Conservation (phyloP, 2,113 vertebrate species). For the Phylloscopus whistleri region DNA sequence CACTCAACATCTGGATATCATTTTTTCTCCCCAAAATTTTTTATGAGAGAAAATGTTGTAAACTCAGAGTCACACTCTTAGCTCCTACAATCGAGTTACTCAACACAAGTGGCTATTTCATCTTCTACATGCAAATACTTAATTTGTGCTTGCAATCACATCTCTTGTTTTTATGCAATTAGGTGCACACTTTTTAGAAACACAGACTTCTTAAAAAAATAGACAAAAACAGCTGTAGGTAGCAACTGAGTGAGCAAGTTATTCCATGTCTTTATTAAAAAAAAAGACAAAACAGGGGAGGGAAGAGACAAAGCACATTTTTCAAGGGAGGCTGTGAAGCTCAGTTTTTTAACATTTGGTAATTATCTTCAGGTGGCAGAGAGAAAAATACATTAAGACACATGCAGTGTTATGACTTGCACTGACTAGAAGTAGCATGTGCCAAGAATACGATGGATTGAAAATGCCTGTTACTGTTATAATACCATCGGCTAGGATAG, state of each 20-base stretch:
- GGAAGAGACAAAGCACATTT: not conserved
- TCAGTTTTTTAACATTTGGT: conserved; percentile 21
- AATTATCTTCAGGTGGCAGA: conserved; percentile 3
- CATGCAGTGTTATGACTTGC: not conserved
- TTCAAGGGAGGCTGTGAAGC: not conserved
- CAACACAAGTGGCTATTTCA: not conserved
- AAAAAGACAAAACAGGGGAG: not conserved
- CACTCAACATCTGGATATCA: not conserved
- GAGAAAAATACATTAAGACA: not conserved
- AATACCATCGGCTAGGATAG: conserved; percentile 36
- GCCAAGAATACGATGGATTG: conserved; percentile 37
- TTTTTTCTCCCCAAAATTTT: not conserved
- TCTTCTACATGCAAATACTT: not conserved
- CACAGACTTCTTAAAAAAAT: not conserved
- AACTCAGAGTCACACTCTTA: not conserved
- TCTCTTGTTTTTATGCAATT: not conserved
- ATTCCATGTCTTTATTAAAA: not conserved
- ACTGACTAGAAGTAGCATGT: conserved; percentile 14
- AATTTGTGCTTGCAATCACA: not conserved
- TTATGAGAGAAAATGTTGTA: not conserved
- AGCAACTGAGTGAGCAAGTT: not conserved
- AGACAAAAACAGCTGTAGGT: not conserved
- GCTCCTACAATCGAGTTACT: not conserved
- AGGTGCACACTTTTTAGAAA: not conserved
- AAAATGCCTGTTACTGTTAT: conserved; percentile 53